A percentile compares a stretch with the other conserved stretches of the same genome.
Evolutionary conservation across 2,888 invertebrate species (phyloP).

Genomic region (Caenorhabditis sinica): DNA sequence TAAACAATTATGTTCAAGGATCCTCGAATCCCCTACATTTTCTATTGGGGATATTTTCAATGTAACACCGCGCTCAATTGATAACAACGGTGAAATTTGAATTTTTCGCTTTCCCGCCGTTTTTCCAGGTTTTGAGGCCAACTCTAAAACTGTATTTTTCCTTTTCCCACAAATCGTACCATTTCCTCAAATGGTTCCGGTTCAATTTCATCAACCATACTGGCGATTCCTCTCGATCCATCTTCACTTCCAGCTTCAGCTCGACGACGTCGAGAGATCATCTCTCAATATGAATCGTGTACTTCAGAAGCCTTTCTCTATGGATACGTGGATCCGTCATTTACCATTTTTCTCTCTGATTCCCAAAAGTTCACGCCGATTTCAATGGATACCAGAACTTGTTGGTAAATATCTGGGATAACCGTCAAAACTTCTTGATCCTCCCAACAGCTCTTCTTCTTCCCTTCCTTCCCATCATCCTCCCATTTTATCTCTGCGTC

Average conservation of each 20-base stretch:
- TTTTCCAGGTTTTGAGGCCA: too few species aligned
- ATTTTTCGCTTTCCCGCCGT: background rate
- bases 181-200: conserved; percentile 59
- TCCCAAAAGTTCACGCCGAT: background rate
- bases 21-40: too few species aligned
- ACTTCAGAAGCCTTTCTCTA: background rate
- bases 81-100: too few species aligned
- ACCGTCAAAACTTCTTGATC: background rate
- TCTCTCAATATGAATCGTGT: background rate
- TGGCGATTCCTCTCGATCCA: conserved; percentile 5
- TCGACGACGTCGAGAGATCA: conserved; percentile 36
- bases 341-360: background rate
- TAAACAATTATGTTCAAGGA: too few species aligned
- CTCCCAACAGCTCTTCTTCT: conserved; percentile 9
- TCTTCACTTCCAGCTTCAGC: conserved; percentile 47
- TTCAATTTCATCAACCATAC: conserved; percentile 19
- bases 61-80: too few species aligned
- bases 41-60: too few species aligned
- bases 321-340: background rate
- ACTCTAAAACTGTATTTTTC: background rate
- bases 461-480: conserved; percentile 14
- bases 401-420: background rate
- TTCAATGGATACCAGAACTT: background rate
- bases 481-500: conserved; percentile 42
- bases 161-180: background rate